Percentiles rank a stretch among this genome's conserved stretches.
phyloP scores from a whole-genome alignment of 2,888 invertebrate genomes.

The Bombyx huttoni region DNA sequence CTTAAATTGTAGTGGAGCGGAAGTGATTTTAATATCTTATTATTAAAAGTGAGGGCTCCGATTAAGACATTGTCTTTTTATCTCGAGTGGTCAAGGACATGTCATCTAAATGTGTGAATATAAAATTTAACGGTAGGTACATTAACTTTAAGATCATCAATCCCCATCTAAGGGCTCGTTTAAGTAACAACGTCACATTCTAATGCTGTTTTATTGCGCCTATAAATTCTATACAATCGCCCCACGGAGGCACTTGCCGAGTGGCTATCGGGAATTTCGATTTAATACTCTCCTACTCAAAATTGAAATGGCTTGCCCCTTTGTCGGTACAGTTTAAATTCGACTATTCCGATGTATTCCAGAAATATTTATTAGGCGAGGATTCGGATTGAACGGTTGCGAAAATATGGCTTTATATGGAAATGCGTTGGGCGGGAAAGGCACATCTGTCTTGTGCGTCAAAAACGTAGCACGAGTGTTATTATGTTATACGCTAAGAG shows the following conservation, averaged over 20 bases:
- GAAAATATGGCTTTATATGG: not conserved
- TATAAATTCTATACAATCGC: conserved; percentile 61
- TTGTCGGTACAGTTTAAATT: conserved; percentile 57
- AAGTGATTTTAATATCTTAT: too few relatives aligned
- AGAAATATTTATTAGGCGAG: not conserved
- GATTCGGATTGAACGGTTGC: not conserved
- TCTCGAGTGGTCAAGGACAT: too few relatives aligned
- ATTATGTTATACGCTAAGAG: too few relatives aligned
- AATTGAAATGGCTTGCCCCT: conserved; percentile 58
- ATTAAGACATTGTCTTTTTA: too few relatives aligned
- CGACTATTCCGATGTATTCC: conserved; percentile 19
- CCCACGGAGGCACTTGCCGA: conserved; percentile 54
- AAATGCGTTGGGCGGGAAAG: not conserved
- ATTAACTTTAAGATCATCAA: conserved; percentile 9
- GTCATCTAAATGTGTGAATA: too few relatives aligned
- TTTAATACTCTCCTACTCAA: conserved; percentile 56
- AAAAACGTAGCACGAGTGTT: not conserved
- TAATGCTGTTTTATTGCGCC: conserved; percentile 58
- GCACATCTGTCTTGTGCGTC: conserved; percentile 6
- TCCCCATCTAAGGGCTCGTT: conserved; percentile 14
- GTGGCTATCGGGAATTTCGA: conserved; percentile 58
- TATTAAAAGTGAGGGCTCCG: too few relatives aligned
- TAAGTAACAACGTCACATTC: conserved; percentile 29
- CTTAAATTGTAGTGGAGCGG: too few relatives aligned
- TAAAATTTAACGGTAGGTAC: not conserved